Evolutionary conservation across 2,113 vertebrate genomes (phyloP).

Genomic region (Hippocampus comes): DNA sequence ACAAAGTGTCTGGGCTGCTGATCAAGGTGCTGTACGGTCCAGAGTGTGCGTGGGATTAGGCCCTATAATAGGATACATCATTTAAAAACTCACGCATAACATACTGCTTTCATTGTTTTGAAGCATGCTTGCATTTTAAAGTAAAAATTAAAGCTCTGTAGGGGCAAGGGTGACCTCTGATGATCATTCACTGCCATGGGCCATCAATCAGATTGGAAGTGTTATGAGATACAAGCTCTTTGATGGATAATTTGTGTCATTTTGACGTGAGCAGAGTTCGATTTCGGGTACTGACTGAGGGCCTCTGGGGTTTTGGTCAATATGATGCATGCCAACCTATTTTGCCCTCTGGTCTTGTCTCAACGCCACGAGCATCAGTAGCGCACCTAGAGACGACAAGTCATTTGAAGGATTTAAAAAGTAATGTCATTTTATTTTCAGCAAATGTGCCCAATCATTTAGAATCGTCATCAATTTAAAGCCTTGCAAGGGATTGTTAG

Average conservation of each 20-base stretch:
- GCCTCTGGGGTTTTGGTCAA: slow-evolving; percentile 55
- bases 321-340: slow-evolving; percentile 61
- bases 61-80: slow-evolving; percentile 30
- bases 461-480: neutral
- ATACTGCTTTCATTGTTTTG: slow-evolving; percentile 7
- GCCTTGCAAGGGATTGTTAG: neutral
- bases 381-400: slow-evolving; percentile 27
- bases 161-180: slow-evolving; percentile 38
- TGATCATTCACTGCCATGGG: slow-evolving; percentile 60
- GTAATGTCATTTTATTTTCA: slow-evolving; percentile 2
- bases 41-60: neutral
- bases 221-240: slow-evolving; percentile 38
- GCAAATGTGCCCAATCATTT: neutral
- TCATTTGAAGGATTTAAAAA: slow-evolving; percentile 6
- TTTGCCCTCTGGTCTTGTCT: slow-evolving; percentile 40
- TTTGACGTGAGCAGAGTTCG: slow-evolving; percentile 56
- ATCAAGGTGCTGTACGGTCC: slow-evolving; percentile 24
- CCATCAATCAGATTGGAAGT: slow-evolving; percentile 58
- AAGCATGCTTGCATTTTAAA: slow-evolving; percentile 14
- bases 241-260: slow-evolving; percentile 65
- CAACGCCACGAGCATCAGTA: slow-evolving; percentile 43
- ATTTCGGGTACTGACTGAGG: slow-evolving; percentile 54
- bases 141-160: slow-evolving; percentile 33
- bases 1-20: slow-evolving; percentile 56
- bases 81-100: slow-evolving; percentile 25